Percentiles rank a stretch among this genome's conserved stretches.
These are phyloP conservation scores for Microtus ochrogaster DNA, from an alignment of 2,113 vertebrate genomes.

Conservation along the genomic window DNA sequence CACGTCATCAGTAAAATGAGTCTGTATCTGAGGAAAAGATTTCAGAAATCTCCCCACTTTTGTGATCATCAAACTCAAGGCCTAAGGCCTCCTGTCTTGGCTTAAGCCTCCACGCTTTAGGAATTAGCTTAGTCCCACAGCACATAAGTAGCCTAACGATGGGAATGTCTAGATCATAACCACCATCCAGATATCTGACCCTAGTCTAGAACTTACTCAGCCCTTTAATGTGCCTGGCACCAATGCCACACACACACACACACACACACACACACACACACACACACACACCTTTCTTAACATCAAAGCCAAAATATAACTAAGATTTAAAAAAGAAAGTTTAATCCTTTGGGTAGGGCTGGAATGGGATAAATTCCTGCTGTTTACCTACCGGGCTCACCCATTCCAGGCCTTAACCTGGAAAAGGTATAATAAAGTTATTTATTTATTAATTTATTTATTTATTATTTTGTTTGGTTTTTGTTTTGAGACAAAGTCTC, in stretches of 20 bases:
- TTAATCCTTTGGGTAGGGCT: background rate
- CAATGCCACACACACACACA: background rate
- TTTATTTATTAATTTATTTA: background rate
- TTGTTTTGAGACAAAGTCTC: background rate
- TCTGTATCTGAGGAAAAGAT: constrained; percentile 51
- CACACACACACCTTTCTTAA: constrained; percentile 3
- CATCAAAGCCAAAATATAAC: constrained; percentile 54
- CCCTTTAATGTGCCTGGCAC: background rate
- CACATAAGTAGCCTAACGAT: background rate
- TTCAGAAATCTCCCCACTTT: constrained; percentile 18
- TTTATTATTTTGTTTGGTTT: background rate
- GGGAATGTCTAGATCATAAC: constrained; percentile 53
- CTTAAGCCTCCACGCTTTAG: background rate
- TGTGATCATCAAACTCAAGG: constrained; percentile 26
- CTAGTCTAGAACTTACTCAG: constrained; percentile 18
- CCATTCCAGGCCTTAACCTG: constrained; percentile 14
- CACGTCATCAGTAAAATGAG: constrained; percentile 38
- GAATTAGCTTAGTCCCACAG: background rate
- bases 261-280: background rate
- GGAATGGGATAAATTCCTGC: background rate
- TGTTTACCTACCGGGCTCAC: background rate
- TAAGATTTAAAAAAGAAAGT: constrained; percentile 42
- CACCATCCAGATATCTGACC: constrained; percentile 34
- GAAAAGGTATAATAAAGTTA: constrained; percentile 39
- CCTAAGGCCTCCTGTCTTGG: constrained; percentile 39